Base-by-base conservation (phyloP, 2,888 invertebrate species). In the Melangyna quadrimaculata region DNA sequence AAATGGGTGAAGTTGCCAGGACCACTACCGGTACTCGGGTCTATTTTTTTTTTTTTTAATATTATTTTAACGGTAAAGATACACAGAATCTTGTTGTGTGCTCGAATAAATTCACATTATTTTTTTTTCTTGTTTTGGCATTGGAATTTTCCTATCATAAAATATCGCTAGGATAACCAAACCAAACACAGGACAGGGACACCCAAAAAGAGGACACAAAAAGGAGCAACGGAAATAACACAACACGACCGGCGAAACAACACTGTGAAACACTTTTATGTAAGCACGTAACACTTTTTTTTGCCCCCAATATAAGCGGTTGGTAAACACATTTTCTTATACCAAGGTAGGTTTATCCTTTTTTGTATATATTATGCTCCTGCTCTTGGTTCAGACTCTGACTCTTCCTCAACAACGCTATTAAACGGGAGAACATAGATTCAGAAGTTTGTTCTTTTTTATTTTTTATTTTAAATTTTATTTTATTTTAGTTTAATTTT, bases 261-360 rank as follows among this genome's bases (percentile, higher is more conserved):
- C 77, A 43, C 57, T 55, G 71, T 53, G 80, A 74, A 79, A 80
- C 67, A 77, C 69, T 77, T 81, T 78, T 79, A 69, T 81, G 86
- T 81, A 78, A 81, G 81, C 80, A 78, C 77, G 81, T 81, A 73
- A 86, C 86, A 78, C 57, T 74, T 61, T 59, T 78, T 70, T 80
- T 69, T 75, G 51, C 57, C 22, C 61, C 59, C 65, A 65, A 45
- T 37, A 69, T 80, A 80, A 77, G 75, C 77, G 84, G 84, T 86
- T 75, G 80, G 84, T 80, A 86, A 86, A 81, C 72, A 86, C 86
- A 81, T 81, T 80, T 86, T 81, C 77, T 70, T 77, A 17, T 75
- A 72, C n/a, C n/a, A n/a, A n/a, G n/a, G n/a, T n/a, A n/a, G n/a
- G n/a, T n/a, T n/a, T 77, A 78, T 86, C 72, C 81, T 81, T 78